Evolutionary conservation across 1,140 invertebrate genomes (phyloP).

Genomic region (Pseudomyrmex gracilis): DNA sequence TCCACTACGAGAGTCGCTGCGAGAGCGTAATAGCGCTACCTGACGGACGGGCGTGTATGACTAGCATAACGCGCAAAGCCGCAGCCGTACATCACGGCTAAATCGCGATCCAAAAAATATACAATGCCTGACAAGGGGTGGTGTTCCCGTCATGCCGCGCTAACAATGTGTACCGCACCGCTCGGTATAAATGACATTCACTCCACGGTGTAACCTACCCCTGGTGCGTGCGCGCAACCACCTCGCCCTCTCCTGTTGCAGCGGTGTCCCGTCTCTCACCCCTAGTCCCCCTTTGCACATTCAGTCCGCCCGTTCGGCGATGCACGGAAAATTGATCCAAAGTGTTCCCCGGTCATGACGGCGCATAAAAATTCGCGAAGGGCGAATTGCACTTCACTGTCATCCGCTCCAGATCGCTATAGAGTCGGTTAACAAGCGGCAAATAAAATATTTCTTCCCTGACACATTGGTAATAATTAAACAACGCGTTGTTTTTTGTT

Average conservation of each 20-base stretch:
- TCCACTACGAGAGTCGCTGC: constrained; percentile 44
- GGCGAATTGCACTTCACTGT: neutral
- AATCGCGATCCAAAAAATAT: constrained; percentile 86
- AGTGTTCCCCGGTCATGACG: constrained; percentile 19
- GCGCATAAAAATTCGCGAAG: constrained; percentile 26
- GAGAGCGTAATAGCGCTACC: constrained; percentile 69
- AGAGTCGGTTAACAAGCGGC: neutral
- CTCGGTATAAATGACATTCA: constrained; percentile 80
- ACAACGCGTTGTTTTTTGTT: neutral
- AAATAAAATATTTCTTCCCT: constrained; percentile 16
- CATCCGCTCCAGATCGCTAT: neutral
- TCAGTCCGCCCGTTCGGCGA: constrained; percentile 21
- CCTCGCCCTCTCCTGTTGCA: neutral
- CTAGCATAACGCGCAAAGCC: constrained; percentile 80
- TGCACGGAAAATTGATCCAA: constrained; percentile 57
- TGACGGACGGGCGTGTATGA: constrained; percentile 76
- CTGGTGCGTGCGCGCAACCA: constrained; percentile 46
- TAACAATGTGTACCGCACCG: constrained; percentile 81
- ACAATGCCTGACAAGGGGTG: constrained; percentile 82
- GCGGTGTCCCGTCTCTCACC: constrained; percentile 4
- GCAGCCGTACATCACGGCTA: constrained; percentile 84
- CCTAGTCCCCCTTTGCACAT: neutral
- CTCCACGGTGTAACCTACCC: constrained; percentile 73
- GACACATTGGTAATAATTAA: neutral
- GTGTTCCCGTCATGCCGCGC: constrained; percentile 73